Evolutionary conservation across 2,888 invertebrate genomes (phyloP), one percentile per base, ranked within the genome.

Genomic region (Cheilosia vulpina): DNA sequence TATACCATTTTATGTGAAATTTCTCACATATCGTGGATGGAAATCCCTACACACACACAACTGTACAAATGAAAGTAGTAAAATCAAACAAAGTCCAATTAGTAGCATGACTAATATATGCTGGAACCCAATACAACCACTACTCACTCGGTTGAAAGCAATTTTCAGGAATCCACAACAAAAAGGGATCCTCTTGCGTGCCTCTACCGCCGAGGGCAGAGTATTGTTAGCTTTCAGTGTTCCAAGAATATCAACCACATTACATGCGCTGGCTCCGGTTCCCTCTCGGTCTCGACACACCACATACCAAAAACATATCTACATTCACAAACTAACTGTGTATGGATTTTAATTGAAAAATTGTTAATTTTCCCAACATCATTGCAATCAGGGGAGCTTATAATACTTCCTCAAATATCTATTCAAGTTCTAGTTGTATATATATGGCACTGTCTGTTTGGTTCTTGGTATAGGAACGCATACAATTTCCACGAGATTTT

Each of bases 291-390:
- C 31, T 21, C 19, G 9, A 31, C 19, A 31, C 27, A 11, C 13
- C 27, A 31, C 34, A n/a, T n/a, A 19, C 24, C 11, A 24, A 58
- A 31, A 31, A 31, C 9, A 31, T 31, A 9, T 31, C 31, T 31
- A 58, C 58, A 60, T 21, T 34, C 71, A 9, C 71, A 50, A 13
- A 21, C 34, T 34, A 31, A n/a, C 34, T 89, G 88, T 87, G 88
- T 92, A 92, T 91, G 91, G 91, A 92, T 91, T 92, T 92, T 91
- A 91, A 91, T 91, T 91, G 91, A 90, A 91, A 91, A 91, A 92
- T 92, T 91, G 92, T 91, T 91, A 91, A 91, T 91, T 91, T 91
- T 90, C 91, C 52, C 89, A 90, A 88, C 89, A 88, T 69, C 79
- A 73, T 21, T 72, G 72, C 57, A 52, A 77, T 60, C 60, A 27